Evolutionary conservation across 2,797 vertebrate species (phyloP), one percentile per base, ranked within the genome.

Genomic region (Cheirogaleus major): DNA sequence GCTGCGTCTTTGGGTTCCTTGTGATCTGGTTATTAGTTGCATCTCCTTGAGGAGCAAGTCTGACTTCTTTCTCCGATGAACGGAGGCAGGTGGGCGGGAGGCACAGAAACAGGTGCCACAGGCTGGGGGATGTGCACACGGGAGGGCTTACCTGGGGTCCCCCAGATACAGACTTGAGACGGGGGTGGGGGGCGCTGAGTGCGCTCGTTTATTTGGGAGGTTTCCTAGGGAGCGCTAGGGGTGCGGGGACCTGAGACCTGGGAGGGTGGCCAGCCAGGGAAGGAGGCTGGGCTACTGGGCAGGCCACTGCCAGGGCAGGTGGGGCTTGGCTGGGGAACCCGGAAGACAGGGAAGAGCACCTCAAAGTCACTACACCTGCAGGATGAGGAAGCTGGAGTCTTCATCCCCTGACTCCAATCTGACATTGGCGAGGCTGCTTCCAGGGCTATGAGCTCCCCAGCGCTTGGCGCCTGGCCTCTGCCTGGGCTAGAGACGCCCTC

Each of bases 1-100:
- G 79, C 83, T 23, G 65, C 25, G 85, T 89, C 94, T 91, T 61
- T 2, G 67, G 70, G 78, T 86, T 86, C 83, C 80, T 23, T 67
- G 88, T 69, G 93, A 89, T 83, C 93, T 70, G 78, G 81, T 93
- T 89, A 82, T 92, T 90, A 90, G 86, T 65, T 93, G 78, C 22
- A 61, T 86, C 85, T 88, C 76, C 83, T 81, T 25, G 17, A 45
- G 61, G 43, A 84, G 89, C 95, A 86, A 76, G 70, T 38, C 30
- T 10, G 8, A 65, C 17, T 32, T 48, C 69, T 38, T 48, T 55
- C 48, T 93, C 67, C 38, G 91, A 80, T 48, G 59, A 27, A 82
- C 9, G 81, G 65, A 89, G 41, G 65, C 0, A 5, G 67, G 82
- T 7, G 22, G 38, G 18, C 1, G 0, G 57, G 85, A 70, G 17